These are phyloP conservation scores for Intellagama lesueurii DNA, from an alignment of 2,797 vertebrate species.

Conservation along the genomic window DNA sequence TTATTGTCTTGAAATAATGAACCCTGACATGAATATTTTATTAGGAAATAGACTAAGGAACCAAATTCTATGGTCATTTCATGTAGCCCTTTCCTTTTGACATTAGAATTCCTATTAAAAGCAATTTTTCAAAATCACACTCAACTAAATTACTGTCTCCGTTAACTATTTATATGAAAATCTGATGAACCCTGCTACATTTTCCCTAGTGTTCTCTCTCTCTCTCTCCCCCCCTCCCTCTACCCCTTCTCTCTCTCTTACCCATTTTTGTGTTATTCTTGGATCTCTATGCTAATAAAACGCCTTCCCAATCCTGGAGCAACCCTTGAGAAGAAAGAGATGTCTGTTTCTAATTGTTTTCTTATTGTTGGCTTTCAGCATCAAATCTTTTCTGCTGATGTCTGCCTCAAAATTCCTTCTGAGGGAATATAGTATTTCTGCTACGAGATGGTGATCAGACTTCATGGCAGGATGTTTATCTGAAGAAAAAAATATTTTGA, in stretches of 20 bases:
- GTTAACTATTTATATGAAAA: conserved; percentile 12
- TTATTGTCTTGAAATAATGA: too few relatives aligned
- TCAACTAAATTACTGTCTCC: not conserved
- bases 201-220: conserved; percentile 33
- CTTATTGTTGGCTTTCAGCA: conserved; percentile 77
- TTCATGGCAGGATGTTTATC: conserved; percentile 70
- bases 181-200: conserved; percentile 20
- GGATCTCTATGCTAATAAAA: conserved; percentile 68
- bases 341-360: conserved; percentile 79
- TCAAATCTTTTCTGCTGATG: conserved; percentile 67
- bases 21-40: too few relatives aligned
- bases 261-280: conserved; percentile 55
- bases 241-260: conserved; percentile 40
- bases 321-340: conserved; percentile 53
- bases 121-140: not conserved
- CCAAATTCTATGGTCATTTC: not conserved
- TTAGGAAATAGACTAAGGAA: not conserved
- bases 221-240: conserved; percentile 29
- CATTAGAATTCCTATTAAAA: not conserved
- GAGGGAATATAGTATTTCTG: conserved; percentile 65
- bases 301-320: conserved; percentile 59
- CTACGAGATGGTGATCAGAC: conserved; percentile 66
- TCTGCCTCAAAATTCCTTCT: conserved; percentile 69
- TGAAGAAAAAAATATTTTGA: conserved; percentile 70
- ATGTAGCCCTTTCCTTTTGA: not conserved